Conservation (phyloP, 2,113 vertebrate species). For the Clarias magur region DNA sequence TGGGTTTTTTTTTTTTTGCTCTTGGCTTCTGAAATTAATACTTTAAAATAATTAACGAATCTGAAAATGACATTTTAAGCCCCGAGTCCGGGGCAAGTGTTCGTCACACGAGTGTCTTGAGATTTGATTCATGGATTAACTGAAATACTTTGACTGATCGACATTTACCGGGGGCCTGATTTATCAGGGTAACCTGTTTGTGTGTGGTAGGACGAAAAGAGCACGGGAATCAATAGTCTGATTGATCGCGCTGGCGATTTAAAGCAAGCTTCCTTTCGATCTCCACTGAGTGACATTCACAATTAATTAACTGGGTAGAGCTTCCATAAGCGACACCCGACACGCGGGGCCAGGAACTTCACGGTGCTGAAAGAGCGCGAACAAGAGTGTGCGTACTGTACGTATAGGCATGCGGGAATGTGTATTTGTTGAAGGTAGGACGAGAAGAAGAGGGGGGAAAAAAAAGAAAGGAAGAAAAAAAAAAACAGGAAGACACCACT, state of each 20-base stretch:
- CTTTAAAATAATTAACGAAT: background rate
- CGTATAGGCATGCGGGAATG: background rate
- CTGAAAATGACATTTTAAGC: background rate
- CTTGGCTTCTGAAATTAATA: background rate
- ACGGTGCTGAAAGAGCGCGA: background rate
- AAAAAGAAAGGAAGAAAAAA: background rate
- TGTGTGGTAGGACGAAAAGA: constrained; percentile 48
- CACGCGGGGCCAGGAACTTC: background rate
- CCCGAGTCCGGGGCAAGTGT: background rate
- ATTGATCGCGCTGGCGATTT: constrained; percentile 64
- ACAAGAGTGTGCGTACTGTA: background rate
- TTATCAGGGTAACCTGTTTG: constrained; percentile 60
- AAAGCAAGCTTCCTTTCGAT: constrained; percentile 57
- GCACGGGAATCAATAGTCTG: constrained; percentile 62
- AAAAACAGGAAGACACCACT: constrained; percentile 33
- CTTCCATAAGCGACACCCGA: constrained; percentile 53
- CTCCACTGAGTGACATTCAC: constrained; percentile 66
- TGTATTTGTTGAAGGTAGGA: constrained; percentile 42
- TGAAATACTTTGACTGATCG: constrained; percentile 57
- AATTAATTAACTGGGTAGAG: constrained; percentile 46
- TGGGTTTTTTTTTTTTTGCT: background rate
- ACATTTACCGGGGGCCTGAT: constrained; percentile 61
- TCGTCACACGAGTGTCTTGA: constrained; percentile 8
- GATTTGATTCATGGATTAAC: constrained; percentile 50
- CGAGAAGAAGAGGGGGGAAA: background rate